Evolutionary conservation across 2,113 vertebrate genomes (phyloP), one percentile per base, ranked within the genome.

Genomic region (Istiophorus platypterus): DNA sequence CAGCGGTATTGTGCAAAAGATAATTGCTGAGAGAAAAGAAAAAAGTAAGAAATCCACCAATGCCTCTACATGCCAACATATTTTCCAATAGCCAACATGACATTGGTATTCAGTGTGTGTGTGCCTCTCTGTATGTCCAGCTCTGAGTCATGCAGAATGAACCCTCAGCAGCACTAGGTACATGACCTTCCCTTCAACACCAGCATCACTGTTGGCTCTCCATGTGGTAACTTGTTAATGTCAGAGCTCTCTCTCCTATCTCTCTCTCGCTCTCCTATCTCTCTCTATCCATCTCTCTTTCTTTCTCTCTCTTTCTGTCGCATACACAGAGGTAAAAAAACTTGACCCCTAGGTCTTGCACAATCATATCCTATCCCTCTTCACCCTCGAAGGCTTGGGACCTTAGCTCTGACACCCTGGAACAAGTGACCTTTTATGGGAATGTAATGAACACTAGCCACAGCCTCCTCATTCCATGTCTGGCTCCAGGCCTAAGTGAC

Each of bases 141-240:
- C 72, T 86, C 76, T 93, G 82, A 91, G 84, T 93, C 90, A 92
- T 70, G 65, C 80, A 79, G 52, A 80, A 70, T 89, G 82, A 90
- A 88, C 83, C 88, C 79, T 71, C 72, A 75, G 85, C 67, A 73
- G 77, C 63, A 57, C 58, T 26, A 69, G 83, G 84, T 89, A 62
- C 89, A 85, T 65, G 87, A 93, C 92, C 91, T 92, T 89, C 88
- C 79, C 89, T 82, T 80, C 79, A 85, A 90, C 82, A 79, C 84
- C 59, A 81, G 76, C 65, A 51, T 57, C 3, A 78, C 88, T 84
- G 52, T 84, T 72, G 79, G 72, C 92, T 83, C 76, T 80, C 86
- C 79, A 76, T 84, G 81, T 90, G 88, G 81, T 71, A 87, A 84
- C 81, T 51, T 88, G 82, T 80, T 88, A 85, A 92, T 88, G 85